phyloP scores from a whole-genome alignment of 2,888 invertebrate species.

The Xestia c-nigrum region DNA sequence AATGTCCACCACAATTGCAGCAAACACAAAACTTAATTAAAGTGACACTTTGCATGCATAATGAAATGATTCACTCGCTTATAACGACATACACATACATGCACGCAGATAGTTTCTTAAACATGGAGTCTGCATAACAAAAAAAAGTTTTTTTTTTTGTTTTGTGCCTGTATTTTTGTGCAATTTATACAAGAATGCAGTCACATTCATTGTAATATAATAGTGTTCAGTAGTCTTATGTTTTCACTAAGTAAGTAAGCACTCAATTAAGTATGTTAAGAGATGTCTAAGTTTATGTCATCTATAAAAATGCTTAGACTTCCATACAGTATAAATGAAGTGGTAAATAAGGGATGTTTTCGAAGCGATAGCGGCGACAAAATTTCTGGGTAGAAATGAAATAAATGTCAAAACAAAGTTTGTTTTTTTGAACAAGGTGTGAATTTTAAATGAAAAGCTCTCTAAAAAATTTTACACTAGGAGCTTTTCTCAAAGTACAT shows the following conservation, averaged over 20 bases:
- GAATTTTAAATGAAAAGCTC: conserved; percentile 23
- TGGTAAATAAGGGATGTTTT: conserved; percentile 13
- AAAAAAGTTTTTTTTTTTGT: conserved; percentile 58
- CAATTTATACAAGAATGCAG: conserved; percentile 56
- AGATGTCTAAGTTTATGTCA: conserved; percentile 46
- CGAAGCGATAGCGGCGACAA: not conserved
- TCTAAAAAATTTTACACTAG: not conserved
- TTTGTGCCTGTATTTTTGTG: conserved; percentile 56
- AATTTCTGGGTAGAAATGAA: not conserved
- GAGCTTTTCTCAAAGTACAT: not conserved
- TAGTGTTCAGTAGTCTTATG: conserved; percentile 28
- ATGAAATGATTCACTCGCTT: conserved; percentile 86
- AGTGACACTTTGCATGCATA: conserved; percentile 87
- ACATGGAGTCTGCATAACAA: conserved; percentile 55
- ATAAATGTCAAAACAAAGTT: conserved; percentile 8
- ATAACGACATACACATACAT: conserved; percentile 63
- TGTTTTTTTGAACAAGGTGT: conserved; percentile 20
- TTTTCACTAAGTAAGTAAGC: conserved; percentile 44
- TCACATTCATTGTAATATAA: conserved; percentile 37
- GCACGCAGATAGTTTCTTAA: conserved; percentile 67
- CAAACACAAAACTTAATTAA: conserved; percentile 88
- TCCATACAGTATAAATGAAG: conserved; percentile 23
- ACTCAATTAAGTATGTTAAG: conserved; percentile 39
- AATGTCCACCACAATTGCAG: conserved; percentile 84
- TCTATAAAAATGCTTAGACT: conserved; percentile 45